Conservation (phyloP, 2,797 vertebrate species). For the Eidolon dupreanum region DNA sequence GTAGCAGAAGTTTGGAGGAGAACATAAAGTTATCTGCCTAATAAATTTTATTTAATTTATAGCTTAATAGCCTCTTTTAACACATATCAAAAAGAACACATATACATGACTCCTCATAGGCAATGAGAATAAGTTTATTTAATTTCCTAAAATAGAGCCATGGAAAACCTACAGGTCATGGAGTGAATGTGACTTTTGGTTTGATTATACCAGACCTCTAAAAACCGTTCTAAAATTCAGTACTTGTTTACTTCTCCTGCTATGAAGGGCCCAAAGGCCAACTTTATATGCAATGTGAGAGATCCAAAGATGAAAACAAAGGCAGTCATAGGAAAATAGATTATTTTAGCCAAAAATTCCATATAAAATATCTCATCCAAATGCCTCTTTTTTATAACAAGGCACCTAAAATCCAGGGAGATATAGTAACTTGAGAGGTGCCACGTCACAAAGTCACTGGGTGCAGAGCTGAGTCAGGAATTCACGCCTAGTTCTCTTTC, state of each 20-base stretch:
- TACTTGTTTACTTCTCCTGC: not conserved
- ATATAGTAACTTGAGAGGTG: not conserved
- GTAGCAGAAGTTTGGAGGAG: not conserved
- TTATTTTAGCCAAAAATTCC: not conserved
- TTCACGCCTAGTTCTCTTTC: not conserved
- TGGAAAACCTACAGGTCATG: not conserved
- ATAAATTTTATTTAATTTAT: conserved; percentile 57
- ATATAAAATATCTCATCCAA: not conserved
- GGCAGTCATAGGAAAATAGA: not conserved
- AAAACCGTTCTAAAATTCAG: not conserved
- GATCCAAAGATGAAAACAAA: not conserved
- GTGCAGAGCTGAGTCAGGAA: not conserved
- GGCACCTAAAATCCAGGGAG: not conserved
- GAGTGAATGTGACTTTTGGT: not conserved
- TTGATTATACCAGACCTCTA: not conserved
- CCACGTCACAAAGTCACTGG: not conserved
- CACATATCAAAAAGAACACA: conserved; percentile 29
- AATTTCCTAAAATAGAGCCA: conserved; percentile 40
- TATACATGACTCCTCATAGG: conserved; percentile 57
- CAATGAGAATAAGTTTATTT: conserved; percentile 58
- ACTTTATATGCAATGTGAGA: not conserved
- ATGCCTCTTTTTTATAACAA: not conserved
- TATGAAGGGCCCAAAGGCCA: not conserved
- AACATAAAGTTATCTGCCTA: conserved; percentile 40
- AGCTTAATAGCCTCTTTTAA: conserved; percentile 49